phyloP scores from a whole-genome alignment of 2,888 invertebrate species.

The Lasius platythorax region DNA sequence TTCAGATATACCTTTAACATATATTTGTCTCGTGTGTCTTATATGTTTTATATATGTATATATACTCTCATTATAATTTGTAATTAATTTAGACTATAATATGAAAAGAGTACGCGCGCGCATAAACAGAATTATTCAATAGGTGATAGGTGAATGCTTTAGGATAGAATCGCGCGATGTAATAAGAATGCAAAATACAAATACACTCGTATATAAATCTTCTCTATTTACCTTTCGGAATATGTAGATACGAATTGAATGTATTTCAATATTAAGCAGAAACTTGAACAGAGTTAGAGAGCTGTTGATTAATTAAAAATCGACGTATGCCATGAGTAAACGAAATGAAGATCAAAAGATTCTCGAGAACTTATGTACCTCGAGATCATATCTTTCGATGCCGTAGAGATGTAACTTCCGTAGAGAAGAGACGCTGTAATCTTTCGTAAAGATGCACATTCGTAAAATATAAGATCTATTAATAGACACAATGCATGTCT shows the following conservation, averaged over 20 bases:
- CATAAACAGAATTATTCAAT: neutral
- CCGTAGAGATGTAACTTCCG: conserved; percentile 39
- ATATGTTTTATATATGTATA: too few relatives aligned
- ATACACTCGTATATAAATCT: conserved; percentile 40
- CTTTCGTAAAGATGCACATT: conserved; percentile 31
- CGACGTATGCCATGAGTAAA: conserved; percentile 40
- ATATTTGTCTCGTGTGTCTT: too few relatives aligned
- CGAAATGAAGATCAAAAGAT: conserved; percentile 45
- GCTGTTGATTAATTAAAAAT: conserved; percentile 47
- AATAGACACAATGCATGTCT: neutral
- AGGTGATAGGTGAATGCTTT: conserved; percentile 7
- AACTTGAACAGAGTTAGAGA: conserved; percentile 32
- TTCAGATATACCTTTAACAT: too few relatives aligned
- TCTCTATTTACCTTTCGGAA: conserved; percentile 45
- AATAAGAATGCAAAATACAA: conserved; percentile 40
- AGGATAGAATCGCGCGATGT: conserved; percentile 8
- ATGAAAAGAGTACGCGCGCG: neutral
- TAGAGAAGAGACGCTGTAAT: conserved; percentile 19
- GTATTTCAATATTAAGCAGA: conserved; percentile 40
- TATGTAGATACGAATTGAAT: conserved; percentile 38
- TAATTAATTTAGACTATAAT: neutral
- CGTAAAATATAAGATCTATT: conserved; percentile 12
- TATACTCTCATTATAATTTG: neutral
- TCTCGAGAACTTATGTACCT: conserved; percentile 13
- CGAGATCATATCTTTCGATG: conserved; percentile 23